phyloP scores from a whole-genome alignment of 2,888 invertebrate genomes.

The Shargacucullia verbasci region DNA sequence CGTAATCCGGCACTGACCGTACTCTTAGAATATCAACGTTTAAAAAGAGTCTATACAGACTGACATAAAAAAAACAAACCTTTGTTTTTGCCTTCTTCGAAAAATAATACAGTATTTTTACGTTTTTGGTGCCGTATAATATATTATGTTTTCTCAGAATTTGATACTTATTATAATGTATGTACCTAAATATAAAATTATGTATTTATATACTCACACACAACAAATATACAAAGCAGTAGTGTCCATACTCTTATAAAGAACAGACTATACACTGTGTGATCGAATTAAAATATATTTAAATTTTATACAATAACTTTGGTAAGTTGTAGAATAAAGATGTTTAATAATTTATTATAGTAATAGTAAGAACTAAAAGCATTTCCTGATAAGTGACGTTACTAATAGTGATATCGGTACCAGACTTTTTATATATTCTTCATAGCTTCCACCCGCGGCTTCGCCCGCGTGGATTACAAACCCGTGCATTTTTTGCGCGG shows the following conservation, averaged over 20 bases:
- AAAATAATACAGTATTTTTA: too few relatives aligned
- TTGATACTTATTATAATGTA: too few relatives aligned
- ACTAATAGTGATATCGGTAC: slow-evolving; percentile 23
- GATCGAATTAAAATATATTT: slow-evolving; percentile 1
- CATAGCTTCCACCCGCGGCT: too few relatives aligned
- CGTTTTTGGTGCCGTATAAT: too few relatives aligned
- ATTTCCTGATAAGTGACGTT: slow-evolving; percentile 24
- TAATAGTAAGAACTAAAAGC: slow-evolving; percentile 11
- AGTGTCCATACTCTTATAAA: slow-evolving; percentile 27
- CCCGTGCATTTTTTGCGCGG: too few relatives aligned
- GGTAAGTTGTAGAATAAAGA: neutral
- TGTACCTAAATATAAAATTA: slow-evolving; percentile 9
- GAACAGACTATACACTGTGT: slow-evolving; percentile 23
- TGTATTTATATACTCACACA: neutral
- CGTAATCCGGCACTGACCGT: too few relatives aligned
- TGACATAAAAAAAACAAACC: too few relatives aligned
- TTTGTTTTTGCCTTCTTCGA: too few relatives aligned
- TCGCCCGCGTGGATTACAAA: too few relatives aligned
- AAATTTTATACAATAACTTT: neutral
- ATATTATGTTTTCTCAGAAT: too few relatives aligned
- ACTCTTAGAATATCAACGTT: too few relatives aligned
- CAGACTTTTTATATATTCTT: slow-evolving; percentile 1
- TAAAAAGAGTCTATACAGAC: too few relatives aligned
- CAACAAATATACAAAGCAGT: slow-evolving; percentile 35
- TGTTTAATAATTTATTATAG: neutral